Base-by-base conservation (phyloP, 1,140 invertebrate species). In the Panagrolaimus sp. region DNA sequence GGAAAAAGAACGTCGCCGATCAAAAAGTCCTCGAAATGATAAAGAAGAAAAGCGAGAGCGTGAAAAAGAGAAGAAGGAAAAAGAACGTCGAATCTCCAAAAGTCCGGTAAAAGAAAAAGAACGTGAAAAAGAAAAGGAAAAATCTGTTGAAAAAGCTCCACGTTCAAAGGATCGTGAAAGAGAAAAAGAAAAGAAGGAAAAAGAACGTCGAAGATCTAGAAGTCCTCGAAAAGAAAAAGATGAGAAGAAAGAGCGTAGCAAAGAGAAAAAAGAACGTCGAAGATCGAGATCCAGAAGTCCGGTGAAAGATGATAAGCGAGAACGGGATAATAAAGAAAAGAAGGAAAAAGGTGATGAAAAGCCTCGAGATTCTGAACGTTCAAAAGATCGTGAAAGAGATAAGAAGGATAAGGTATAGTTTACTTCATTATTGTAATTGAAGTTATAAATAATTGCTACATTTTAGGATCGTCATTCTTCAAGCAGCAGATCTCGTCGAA, bases 121-220 rank as follows among this genome's bases (percentile, higher is more conserved):
- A 21, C 38, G 38, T 28, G 69, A 70, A 26, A 14, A 65, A 8
- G 67, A 68, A 6, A 52, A 52, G 14, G 26, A 52, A 24, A 24
- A 52, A 4, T 24, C n/a, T 52, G 48, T 52, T 15, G 48, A 52
- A 21, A 17, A 32, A 8, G 26, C n/a, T 52, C n/a, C 17, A 8
- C 48, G 48, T 52, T 52, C 48, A 24, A 52, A 14, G 14, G 48
- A 52, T 24, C 48, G 48, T 1, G 48, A 45, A 17, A 15, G 44
- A 7, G 62, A 65, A 21, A 68, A 52, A 26, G 73, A 75, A 38
- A n/a, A n/a, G n/a, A 75, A 70, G 46, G 74, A 75, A 47, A 15
- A 14, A 15, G 15, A 14, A 7, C 48, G 48, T 15, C 48, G 48
- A 12, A n/a, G 48, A 8, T 63, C 26, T 24, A 9, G 48, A 52